Evolutionary conservation across 2,113 vertebrate species (phyloP), one percentile per base, ranked within the genome.

Genomic region (Sakesphorus luctuosus): DNA sequence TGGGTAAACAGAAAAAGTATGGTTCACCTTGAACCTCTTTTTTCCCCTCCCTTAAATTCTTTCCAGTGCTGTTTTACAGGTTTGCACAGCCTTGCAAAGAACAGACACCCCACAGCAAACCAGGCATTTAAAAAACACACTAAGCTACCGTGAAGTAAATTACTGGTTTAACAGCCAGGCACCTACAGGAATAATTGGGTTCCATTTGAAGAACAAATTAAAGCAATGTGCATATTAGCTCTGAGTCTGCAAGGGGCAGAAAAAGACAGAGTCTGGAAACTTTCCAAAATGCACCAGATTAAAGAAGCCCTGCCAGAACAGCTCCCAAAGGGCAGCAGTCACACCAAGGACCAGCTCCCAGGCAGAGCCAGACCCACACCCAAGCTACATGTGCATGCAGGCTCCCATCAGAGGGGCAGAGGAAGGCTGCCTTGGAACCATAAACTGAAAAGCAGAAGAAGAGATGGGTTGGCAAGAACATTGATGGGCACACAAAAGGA

Each of bases 31-130:
- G 75, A 69, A 43, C 82, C 92, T 94, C 80, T 82, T 89, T 84
- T 90, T 90, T 89, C 53, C 53, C 56, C 50, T 52, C 80, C 56
- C 43, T 77, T 83, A 67, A 81, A 96, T 95, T 97, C 90, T 94
- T 97, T 97, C 96, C 96, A 96, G 90, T 53, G 55, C 56, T 77
- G 58, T 95, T 96, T 95, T 90, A 93, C 80, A 93, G 94, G 94
- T 87, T 78, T 92, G 84, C 87, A 52, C 36, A 90, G 77, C 10
- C 67, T 93, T 72, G 84, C 73, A 55, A 35, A 16, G 80, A 90
- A 80, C 59, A 95, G 81, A 89, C 94, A 84, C 68, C 49, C 61
- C 76, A 49, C 24, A 81, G 90, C 89, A 74, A 94, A 77, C 58
- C 55, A 82, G 74, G 87, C 82, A 82, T 91, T 96, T 95, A 46